Evolutionary conservation across 2,797 vertebrate species (phyloP).

Genomic region (Chanos chanos): DNA sequence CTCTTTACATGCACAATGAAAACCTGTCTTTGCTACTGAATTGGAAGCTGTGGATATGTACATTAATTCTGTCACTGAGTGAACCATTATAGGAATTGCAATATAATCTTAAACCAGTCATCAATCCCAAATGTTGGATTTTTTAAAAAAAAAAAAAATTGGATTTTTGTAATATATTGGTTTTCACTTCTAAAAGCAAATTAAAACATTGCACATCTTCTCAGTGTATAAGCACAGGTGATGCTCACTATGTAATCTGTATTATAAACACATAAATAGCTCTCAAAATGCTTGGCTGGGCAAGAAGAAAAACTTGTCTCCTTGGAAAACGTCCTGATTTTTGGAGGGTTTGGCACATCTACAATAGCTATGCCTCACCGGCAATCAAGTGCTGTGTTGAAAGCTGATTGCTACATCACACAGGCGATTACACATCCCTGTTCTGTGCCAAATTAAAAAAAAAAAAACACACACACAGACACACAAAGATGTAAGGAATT

Average conservation of each 20-base stretch:
- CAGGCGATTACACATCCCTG: conserved; percentile 1
- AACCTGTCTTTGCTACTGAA: background rate
- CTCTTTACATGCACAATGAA: background rate
- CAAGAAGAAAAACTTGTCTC: conserved; percentile 4
- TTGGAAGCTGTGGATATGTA: no score
- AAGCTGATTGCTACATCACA: conserved; percentile 11
- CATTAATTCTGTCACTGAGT: no score
- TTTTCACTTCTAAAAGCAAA: no score
- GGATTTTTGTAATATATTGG: no score
- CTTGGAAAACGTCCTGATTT: conserved; percentile 11
- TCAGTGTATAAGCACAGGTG: background rate
- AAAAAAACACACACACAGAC: background rate
- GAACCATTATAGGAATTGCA: no score
- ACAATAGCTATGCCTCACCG: conserved; percentile 17
- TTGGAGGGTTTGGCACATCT: background rate
- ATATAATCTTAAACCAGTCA: no score
- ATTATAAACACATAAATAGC: background rate
- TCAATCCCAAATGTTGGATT: no score
- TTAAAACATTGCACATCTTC: background rate
- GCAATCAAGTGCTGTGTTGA: conserved; percentile 8
- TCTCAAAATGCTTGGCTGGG: background rate
- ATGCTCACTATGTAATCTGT: background rate
- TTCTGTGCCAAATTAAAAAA: background rate
- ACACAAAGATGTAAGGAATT: background rate
- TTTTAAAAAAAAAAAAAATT: no score